These are phyloP conservation scores for Aphaenogaster rudis DNA, from an alignment of 1,140 invertebrate species.

Conservation along the genomic window DNA sequence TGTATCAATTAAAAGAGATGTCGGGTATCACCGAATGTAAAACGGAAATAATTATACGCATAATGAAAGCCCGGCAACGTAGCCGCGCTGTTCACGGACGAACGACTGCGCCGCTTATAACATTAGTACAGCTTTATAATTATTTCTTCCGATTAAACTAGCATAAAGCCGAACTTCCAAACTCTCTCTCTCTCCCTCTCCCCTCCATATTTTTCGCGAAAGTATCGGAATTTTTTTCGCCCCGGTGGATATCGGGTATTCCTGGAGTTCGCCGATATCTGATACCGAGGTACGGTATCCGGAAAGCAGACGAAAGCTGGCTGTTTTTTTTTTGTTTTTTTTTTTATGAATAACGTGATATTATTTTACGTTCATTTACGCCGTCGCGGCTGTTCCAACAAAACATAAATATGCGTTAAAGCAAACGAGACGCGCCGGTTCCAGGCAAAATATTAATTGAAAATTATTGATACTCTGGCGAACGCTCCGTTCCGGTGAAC, in stretches of 20 bases:
- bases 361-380: slow-evolving; percentile 65
- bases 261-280: slow-evolving; percentile 54
- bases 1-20: slow-evolving; percentile 51
- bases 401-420: slow-evolving; percentile 64
- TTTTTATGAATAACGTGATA: slow-evolving; percentile 60
- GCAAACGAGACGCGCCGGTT: slow-evolving; percentile 50
- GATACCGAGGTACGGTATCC: slow-evolving; percentile 47
- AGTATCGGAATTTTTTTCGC: slow-evolving; percentile 63
- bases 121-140: slow-evolving; percentile 55
- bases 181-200: not conserved
- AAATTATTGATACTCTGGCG: slow-evolving; percentile 55
- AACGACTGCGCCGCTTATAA: slow-evolving; percentile 7
- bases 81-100: slow-evolving; percentile 4
- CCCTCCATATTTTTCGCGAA: slow-evolving; percentile 43
- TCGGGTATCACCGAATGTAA: slow-evolving; percentile 37
- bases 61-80: slow-evolving; percentile 33
- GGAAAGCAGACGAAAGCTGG: slow-evolving; percentile 45
- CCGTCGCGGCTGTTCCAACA: slow-evolving; percentile 20
- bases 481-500: not conserved
- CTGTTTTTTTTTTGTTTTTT: slow-evolving; percentile 28
- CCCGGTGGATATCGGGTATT: slow-evolving; percentile 50
- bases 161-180: slow-evolving; percentile 54
- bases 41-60: slow-evolving; percentile 47
- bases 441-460: slow-evolving; percentile 54
- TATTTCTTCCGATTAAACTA: slow-evolving; percentile 57